Conservation (phyloP, 1,140 invertebrate species). For the Dolichoris vasculosae region DNA sequence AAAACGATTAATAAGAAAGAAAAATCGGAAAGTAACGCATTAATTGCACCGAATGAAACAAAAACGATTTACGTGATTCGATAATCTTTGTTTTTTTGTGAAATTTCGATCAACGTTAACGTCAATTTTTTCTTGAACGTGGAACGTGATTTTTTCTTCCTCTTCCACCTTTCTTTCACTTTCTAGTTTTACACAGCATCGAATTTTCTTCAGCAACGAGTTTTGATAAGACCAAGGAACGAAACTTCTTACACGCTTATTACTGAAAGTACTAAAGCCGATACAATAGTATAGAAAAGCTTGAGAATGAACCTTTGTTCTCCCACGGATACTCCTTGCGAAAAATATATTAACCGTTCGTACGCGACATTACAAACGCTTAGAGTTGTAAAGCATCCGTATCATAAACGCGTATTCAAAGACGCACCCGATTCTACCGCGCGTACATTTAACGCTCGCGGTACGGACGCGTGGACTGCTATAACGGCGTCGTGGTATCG, state of each 20-base stretch:
- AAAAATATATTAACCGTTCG: neutral
- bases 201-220: too few relatives aligned
- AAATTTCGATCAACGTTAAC: too few relatives aligned
- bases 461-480: too few relatives aligned
- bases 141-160: too few relatives aligned
- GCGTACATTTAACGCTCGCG: too few relatives aligned
- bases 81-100: too few relatives aligned
- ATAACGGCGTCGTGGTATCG: neutral
- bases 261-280: neutral
- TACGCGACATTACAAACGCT: neutral
- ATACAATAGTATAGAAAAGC: neutral
- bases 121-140: too few relatives aligned
- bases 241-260: neutral
- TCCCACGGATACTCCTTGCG: neutral
- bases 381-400: neutral
- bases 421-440: too few relatives aligned
- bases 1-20: neutral
- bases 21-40: neutral
- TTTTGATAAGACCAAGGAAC: neutral
- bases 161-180: too few relatives aligned
- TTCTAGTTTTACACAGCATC: too few relatives aligned
- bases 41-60: neutral
- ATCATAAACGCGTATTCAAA: neutral
- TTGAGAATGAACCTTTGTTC: slow-evolving; percentile 5
- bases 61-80: too few relatives aligned